Evolutionary conservation across 23 tunicate species (phyloP).

Genomic region (Halocynthia roretzi): DNA sequence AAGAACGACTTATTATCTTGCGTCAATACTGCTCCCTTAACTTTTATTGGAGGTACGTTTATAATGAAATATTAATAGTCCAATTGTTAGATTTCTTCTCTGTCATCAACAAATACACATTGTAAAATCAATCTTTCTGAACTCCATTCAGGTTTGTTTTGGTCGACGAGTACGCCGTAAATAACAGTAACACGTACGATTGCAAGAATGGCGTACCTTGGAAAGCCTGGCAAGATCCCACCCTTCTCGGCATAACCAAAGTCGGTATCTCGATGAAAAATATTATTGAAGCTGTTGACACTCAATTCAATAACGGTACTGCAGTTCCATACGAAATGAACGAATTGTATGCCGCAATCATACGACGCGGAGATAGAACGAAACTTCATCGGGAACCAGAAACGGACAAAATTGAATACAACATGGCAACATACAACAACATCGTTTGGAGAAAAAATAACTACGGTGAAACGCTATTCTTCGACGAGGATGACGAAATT

Average conservation of each 20-base stretch:
- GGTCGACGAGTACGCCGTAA: slow-evolving; percentile 41
- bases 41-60: slow-evolving; percentile 46
- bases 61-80: not conserved
- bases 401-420: slow-evolving; percentile 18
- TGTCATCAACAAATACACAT: not conserved
- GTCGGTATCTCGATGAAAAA: slow-evolving; percentile 39
- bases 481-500: slow-evolving; percentile 63
- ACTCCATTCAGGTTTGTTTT: slow-evolving; percentile 33
- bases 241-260: slow-evolving; percentile 38
- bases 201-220: slow-evolving; percentile 83
- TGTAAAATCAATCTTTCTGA: not conserved
- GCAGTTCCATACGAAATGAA: slow-evolving; percentile 32
- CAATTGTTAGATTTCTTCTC: not conserved
- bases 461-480: slow-evolving; percentile 74
- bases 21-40: slow-evolving; percentile 30
- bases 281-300: slow-evolving; percentile 23
- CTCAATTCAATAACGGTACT: slow-evolving; percentile 9
- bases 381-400: slow-evolving; percentile 29
- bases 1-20: slow-evolving; percentile 13
- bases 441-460: slow-evolving; percentile 77
- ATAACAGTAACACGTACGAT: slow-evolving; percentile 36
- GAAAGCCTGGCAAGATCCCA: slow-evolving; percentile 90
- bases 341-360: slow-evolving; percentile 56
- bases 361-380: slow-evolving; percentile 79
- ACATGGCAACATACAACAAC: slow-evolving; percentile 44